Evolutionary conservation across 2,888 invertebrate species (phyloP), one percentile per base, ranked within the genome.

Genomic region (Ditula angustiorana): DNA sequence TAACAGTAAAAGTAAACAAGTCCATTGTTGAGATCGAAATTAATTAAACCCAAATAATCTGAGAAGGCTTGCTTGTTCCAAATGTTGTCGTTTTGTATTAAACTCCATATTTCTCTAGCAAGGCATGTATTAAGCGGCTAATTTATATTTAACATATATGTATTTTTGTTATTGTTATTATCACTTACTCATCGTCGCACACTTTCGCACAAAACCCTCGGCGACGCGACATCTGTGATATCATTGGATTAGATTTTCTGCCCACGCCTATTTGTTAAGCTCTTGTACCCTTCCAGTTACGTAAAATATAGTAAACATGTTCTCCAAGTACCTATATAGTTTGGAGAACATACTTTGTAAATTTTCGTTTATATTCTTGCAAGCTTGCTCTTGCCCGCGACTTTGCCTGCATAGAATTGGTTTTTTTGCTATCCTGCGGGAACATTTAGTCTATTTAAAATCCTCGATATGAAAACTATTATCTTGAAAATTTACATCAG

Each of bases 241-340:
- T 55, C 33, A 49, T 55, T 47, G 33, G 55, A 55, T 61, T 49
- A 16, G 47, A 16, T 37, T 47, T 24, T 26, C 49, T 13, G 46
- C 13, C 53, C 47, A 21, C 35, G 55, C 47, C 26, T 59, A 37
- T 50, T 61, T 61, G 61, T 47, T 47, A 55, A 26, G 53, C 53
- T 55, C 46, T 47, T 61, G 26, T 35, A 55, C 37, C 47, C 28
- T 52, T 41, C 26, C 35, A 47, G 5, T 10, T 3, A 21, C 35
- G 35, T 35, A 33, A 7, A 37, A 28, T 37, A 23, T 37, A 13
- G 53, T 21, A 61, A 61, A 61, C 35, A 61, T 37, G 35, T 47
- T 19, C 33, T 33, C n/a, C 41, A 19, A 41, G 41, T 19, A 41
- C n/a, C n/a, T n/a, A n/a, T n/a, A n/a, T n/a, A n/a, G 8, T 41